phyloP scores from a whole-genome alignment of 2,888 invertebrate species.

The Drosophila anomalipes region DNA sequence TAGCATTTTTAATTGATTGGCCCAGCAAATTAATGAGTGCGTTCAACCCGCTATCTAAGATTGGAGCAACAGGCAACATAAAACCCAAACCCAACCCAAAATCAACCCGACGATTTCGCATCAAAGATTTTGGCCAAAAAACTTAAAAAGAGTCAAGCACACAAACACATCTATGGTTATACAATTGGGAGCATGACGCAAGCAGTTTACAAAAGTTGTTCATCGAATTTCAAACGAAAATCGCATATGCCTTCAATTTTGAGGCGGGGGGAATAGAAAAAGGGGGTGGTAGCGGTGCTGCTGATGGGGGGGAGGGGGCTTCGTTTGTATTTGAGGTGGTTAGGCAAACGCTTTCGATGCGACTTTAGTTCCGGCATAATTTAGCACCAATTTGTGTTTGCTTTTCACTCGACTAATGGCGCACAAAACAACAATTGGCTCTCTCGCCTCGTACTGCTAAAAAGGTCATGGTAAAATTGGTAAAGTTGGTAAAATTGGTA shows the following conservation, averaged over 20 bases:
- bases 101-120: slow-evolving; percentile 4
- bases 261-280: not conserved
- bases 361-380: slow-evolving; percentile 75
- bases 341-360: slow-evolving; percentile 36
- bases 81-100: slow-evolving; percentile 5
- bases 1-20: slow-evolving; percentile 47
- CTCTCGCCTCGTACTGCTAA: slow-evolving; percentile 32
- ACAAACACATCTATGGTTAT: slow-evolving; percentile 45
- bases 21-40: slow-evolving; percentile 41
- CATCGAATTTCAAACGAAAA: slow-evolving; percentile 28
- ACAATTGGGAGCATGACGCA: slow-evolving; percentile 65
- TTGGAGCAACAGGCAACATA: slow-evolving; percentile 16
- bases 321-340: not conserved
- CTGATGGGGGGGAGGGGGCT: not conserved
- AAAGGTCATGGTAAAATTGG: slow-evolving; percentile 78
- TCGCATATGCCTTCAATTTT: slow-evolving; percentile 52
- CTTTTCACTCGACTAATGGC: slow-evolving; percentile 75
- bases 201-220: slow-evolving; percentile 21
- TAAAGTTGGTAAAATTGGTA: slow-evolving; percentile 42
- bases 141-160: slow-evolving; percentile 8
- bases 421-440: slow-evolving; percentile 47
- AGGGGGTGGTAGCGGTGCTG: not conserved
- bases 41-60: slow-evolving; percentile 43
- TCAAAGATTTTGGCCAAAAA: slow-evolving; percentile 11
- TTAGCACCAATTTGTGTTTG: slow-evolving; percentile 80